phyloP scores from a whole-genome alignment of 2,888 invertebrate genomes.

The Ectemnius continuus region DNA sequence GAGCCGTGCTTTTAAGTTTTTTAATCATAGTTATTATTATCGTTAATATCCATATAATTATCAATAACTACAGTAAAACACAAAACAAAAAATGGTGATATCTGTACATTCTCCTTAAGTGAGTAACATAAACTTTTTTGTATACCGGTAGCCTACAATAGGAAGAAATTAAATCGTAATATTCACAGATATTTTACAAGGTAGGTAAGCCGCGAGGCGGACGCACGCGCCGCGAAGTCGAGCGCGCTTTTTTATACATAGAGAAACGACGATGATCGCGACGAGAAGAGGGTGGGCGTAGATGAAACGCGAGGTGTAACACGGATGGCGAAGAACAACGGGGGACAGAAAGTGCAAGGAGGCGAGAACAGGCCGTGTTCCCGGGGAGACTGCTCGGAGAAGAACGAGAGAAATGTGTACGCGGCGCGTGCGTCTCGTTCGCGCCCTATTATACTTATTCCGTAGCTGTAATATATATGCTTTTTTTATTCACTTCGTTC shows the following conservation, averaged over 20 bases:
- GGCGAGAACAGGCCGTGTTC: background rate
- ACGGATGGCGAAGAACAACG: background rate
- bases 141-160: constrained; percentile 77
- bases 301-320: background rate
- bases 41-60: constrained; percentile 78
- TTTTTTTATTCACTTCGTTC: constrained; percentile 64
- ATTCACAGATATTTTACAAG: constrained; percentile 79
- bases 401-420: constrained; percentile 29
- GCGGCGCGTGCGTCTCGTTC: constrained; percentile 62
- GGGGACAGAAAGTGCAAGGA: background rate
- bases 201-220: constrained; percentile 69
- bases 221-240: constrained; percentile 66
- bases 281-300: background rate
- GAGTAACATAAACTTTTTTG: constrained; percentile 76
- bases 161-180: constrained; percentile 78
- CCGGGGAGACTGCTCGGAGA: background rate
- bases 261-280: background rate
- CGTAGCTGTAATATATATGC: constrained; percentile 73
- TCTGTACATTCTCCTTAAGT: constrained; percentile 77
- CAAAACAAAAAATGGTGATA: constrained; percentile 78
- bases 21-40: constrained; percentile 78
- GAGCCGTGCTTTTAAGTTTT: constrained; percentile 65
- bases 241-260: constrained; percentile 25
- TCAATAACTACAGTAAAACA: constrained; percentile 79
- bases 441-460: constrained; percentile 69